Conservation (phyloP, 2,113 vertebrate genomes). For the Proterorhinus semilunaris region DNA sequence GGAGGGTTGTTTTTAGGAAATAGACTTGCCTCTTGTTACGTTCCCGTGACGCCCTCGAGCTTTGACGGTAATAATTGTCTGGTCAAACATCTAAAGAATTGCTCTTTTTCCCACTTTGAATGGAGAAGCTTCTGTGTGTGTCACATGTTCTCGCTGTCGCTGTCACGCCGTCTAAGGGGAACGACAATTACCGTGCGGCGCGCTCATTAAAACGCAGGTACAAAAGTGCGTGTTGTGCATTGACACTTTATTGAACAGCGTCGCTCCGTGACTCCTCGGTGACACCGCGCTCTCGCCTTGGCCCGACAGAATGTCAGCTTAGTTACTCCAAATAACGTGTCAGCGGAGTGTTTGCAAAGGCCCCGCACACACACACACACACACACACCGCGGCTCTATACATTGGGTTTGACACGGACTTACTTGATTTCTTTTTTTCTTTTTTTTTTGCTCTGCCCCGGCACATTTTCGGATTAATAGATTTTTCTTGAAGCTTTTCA, state of each 20-base stretch:
- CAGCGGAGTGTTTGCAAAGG: slow-evolving; percentile 11
- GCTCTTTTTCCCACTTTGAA: too few species aligned
- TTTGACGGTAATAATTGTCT: too few species aligned
- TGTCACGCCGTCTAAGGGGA: not conserved
- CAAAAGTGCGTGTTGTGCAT: not conserved
- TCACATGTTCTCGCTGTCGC: not conserved
- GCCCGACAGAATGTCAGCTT: slow-evolving; percentile 13
- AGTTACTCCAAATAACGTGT: slow-evolving; percentile 19
- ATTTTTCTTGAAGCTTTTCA: slow-evolving; percentile 40
- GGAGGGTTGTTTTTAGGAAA: too few species aligned
- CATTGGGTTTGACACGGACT: slow-evolving; percentile 29
- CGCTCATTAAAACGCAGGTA: not conserved
- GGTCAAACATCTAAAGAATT: too few species aligned
- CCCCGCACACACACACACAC: slow-evolving; percentile 24
- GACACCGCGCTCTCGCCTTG: slow-evolving; percentile 3
- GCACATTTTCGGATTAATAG: slow-evolving; percentile 53
- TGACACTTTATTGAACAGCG: not conserved
- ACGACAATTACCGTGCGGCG: not conserved
- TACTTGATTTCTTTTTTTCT: slow-evolving; percentile 32
- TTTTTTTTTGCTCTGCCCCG: slow-evolving; percentile 21
- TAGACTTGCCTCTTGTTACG: too few species aligned
- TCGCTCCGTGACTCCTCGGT: not conserved
- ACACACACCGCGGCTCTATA: not conserved
- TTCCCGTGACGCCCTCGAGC: too few species aligned
- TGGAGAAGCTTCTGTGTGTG: not conserved